Evolutionary conservation across 2,113 vertebrate genomes (phyloP), one percentile per base, ranked within the genome.

Genomic region (Copsychus sechellarum): DNA sequence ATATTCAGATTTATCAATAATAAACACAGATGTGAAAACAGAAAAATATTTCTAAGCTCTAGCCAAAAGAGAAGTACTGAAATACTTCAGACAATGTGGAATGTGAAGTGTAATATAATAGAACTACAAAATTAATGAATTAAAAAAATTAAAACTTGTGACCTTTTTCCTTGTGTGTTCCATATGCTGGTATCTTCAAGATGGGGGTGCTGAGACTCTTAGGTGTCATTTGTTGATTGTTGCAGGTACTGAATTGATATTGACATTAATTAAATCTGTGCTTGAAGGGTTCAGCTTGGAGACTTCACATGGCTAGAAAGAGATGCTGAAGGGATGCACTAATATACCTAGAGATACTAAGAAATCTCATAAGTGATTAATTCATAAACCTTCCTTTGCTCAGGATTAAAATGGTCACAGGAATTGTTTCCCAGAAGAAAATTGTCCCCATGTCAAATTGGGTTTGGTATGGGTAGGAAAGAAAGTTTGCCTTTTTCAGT

Each of bases 241-340:
- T 93, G 45, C 80, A 70, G 45, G 20, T 80, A 26, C 70, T 92
- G 93, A 82, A 93, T 93, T 91, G 82, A 48, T 80, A 72, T 29
- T 95, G 85, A 79, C 66, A 65, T 79, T 88, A 90, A 94, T 91
- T 87, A 94, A 93, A 93, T 88, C 48, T 1, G 11, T 95, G 78
- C 78, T 93, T 79, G 62, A 93, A 91, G 45, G 20, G 53, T 82
- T 95, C 66, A 80, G 53, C 53, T 76, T 60, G 57, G 61, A 87
- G 78, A 93, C 53, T 70, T 69, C 67, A n/a, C 70, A 45, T 69
- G 81, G 57, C 61, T 88, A 50, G 48, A 76, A 84, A 29, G 48
- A 81, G 53, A 67, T 81, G 61, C 61, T 94, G 92, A 87, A 89
- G 56, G 57, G 78, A 90, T 94, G 61, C 74, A 65, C 73, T 88